Evolutionary conservation across 2,888 invertebrate genomes (phyloP), one percentile per base, ranked within the genome.

Genomic region (Chirona hameri): DNA sequence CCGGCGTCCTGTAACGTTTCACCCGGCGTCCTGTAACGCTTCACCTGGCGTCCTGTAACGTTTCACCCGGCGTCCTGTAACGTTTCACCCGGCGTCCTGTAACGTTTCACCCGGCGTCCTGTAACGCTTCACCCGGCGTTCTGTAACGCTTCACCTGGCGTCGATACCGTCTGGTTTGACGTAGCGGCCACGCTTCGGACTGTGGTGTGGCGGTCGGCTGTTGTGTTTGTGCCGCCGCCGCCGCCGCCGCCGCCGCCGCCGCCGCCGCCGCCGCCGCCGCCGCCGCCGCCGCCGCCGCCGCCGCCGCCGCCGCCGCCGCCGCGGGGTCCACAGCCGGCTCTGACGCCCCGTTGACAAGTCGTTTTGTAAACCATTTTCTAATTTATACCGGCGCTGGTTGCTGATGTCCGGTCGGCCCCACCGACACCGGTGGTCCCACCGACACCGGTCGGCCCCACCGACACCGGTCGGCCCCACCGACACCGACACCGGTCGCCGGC

Each of bases 271-370:
- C 65, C 27, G n/a, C n/a, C 5, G 27, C n/a, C n/a, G n/a, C 4
- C 31, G 69, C 72, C 39, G 76, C n/a, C n/a, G 72, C 10, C 72
- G 72, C 72, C 72, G 18, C 31, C 72, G 72, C 72, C 72, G 14
- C 72, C 15, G 72, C 65, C 65, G 72, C 10, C 72, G 72, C 72
- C 72, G 18, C 31, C 72, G 72, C 72, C 72, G 14, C 72, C 15
- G 72, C 65, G 27, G 27, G 27, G 65, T 27, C 65, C 65, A 12
- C 12, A 27, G 27, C 24, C 31, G 7, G 72, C 31, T 72, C 31
- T 31, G 31, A 21, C 72, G 31, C 24, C 24, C 39, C 18, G 76
- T 12, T 24, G 46, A 24, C 21, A 72, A 76, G 76, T 24, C 76
- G 39, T 76, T 76, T 76, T 46, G 31, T 76, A 76, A 46, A n/a